Percentiles rank a stretch among this genome's conserved stretches.
Evolutionary conservation across 2,797 vertebrate species (phyloP).

Genomic region (Gymnodraco acuticeps): DNA sequence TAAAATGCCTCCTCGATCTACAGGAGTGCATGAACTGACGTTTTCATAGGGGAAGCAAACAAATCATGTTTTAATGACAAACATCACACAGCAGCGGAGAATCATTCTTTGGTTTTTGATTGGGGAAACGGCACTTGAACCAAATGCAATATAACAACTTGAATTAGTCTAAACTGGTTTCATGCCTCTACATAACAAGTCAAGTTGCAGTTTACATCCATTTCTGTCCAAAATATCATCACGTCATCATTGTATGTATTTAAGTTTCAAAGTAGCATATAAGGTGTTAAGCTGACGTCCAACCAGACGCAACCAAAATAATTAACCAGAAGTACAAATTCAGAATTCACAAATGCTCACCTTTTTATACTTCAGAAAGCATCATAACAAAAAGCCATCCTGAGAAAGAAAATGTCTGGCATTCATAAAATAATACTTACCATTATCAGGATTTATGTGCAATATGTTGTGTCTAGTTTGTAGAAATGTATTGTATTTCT

Average conservation of each 20-base stretch:
- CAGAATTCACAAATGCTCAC: neutral
- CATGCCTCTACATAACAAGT: too few species aligned
- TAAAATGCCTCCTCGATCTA: constrained; percentile 17
- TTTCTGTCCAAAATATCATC: too few species aligned
- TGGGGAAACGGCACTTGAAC: too few species aligned
- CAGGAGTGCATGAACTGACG: neutral
- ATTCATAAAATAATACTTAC: neutral
- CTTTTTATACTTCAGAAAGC: neutral
- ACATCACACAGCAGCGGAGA: neutral
- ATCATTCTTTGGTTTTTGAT: too few species aligned
- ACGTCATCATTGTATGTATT: too few species aligned
- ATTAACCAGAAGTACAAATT: neutral
- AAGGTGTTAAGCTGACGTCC: neutral
- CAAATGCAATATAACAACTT: too few species aligned
- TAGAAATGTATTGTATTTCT: neutral
- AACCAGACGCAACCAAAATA: neutral
- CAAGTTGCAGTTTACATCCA: too few species aligned
- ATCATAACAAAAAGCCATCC: neutral
- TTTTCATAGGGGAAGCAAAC: neutral
- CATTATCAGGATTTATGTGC: too few species aligned
- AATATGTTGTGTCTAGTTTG: neutral
- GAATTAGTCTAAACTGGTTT: too few species aligned
- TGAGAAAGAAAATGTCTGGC: neutral
- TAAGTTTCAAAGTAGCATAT: too few species aligned
- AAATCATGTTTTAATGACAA: neutral